These are phyloP conservation scores for Athetis lepigone DNA, from an alignment of 2,888 invertebrate species.

Conservation along the genomic window DNA sequence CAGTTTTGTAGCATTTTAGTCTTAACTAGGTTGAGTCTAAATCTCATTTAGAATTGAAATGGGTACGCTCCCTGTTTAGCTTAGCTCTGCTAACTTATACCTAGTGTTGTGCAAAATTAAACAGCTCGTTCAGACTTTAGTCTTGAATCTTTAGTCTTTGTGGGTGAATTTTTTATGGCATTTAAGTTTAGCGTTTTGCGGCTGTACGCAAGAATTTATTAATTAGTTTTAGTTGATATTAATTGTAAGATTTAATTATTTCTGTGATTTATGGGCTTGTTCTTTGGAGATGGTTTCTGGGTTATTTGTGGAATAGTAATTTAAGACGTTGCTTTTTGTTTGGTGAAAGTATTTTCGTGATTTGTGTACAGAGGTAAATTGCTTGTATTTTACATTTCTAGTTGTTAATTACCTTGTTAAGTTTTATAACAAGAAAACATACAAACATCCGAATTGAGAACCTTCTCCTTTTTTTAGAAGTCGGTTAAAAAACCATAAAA, in stretches of 20 bases:
- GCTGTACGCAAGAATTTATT: conserved; percentile 29
- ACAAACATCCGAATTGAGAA: no score
- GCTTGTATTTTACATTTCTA: no score
- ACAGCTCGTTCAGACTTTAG: conserved; percentile 34
- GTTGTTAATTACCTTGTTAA: no score
- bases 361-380: no score
- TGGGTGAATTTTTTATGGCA: conserved; percentile 31
- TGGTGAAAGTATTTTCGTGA: background rate
- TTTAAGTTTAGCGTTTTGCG: conserved; percentile 4
- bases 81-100: conserved; percentile 29
- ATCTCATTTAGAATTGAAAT: conserved; percentile 57
- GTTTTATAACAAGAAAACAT: no score
- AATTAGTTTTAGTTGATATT: conserved; percentile 45
- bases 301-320: conserved; percentile 3
- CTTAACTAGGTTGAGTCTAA: conserved; percentile 46
- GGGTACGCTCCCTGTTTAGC: conserved; percentile 27
- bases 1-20: conserved; percentile 31
- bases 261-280: conserved; percentile 22
- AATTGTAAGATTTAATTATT: conserved; percentile 30
- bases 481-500: no score
- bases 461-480: no score
- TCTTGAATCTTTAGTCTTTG: conserved; percentile 33
- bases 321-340: background rate
- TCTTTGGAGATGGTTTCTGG: background rate
- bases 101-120: conserved; percentile 39